phyloP scores from a whole-genome alignment of 2,797 vertebrate genomes.

The Pipistrellus nathusii region DNA sequence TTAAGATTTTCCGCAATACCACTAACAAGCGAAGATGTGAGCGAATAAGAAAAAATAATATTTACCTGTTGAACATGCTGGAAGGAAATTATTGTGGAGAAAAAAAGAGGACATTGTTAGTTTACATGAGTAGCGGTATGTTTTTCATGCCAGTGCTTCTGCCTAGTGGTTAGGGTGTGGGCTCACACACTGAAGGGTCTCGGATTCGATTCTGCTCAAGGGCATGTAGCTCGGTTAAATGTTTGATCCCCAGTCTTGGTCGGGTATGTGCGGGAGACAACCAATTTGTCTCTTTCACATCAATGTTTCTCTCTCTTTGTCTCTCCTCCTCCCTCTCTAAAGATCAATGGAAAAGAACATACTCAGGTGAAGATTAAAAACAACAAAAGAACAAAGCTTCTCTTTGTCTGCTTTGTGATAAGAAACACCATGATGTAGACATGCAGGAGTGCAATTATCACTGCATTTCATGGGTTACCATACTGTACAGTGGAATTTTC shows the following conservation, averaged over 20 bases:
- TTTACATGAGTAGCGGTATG: neutral
- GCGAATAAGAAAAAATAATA: neutral
- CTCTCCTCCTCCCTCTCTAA: no score
- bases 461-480: neutral
- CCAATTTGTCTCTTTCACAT: no score
- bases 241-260: no score
- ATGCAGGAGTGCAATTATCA: accelerated
- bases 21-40: neutral
- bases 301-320: no score
- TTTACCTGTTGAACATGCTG: slow-evolving; percentile 92
- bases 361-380: no score
- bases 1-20: neutral
- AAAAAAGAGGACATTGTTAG: slow-evolving; percentile 51
- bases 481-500: neutral
- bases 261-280: no score
- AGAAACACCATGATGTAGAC: neutral
- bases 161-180: no score
- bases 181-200: no score
- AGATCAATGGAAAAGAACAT: no score
- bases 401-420: neutral
- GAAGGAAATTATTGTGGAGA: slow-evolving; percentile 64
- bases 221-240: no score
- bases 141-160: neutral
- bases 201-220: no score
- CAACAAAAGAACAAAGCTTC: neutral